Percentiles rank a stretch among this genome's conserved stretches.
phyloP scores from a whole-genome alignment of 2,113 vertebrate species.

The Oncorhynchus mykiss region DNA sequence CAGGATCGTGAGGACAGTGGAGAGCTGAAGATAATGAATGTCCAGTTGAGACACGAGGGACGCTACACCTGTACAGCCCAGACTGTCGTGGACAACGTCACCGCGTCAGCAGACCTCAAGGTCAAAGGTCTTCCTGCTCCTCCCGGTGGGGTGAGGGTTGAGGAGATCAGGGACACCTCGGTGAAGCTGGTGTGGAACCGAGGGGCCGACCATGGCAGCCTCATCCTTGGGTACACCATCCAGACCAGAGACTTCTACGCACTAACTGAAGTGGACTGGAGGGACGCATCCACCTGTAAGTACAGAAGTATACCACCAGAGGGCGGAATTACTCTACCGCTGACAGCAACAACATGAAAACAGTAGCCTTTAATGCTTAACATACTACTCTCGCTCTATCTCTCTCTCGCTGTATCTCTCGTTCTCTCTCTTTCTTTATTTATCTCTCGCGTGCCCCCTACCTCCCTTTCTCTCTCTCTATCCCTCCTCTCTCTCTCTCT shows the following conservation, averaged over 20 bases:
- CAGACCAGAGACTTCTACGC: constrained; percentile 82
- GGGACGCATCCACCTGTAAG: constrained; percentile 86
- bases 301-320: constrained; percentile 36
- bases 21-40: constrained; percentile 85
- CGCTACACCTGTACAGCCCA: constrained; percentile 91
- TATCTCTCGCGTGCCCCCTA: accelerated
- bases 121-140: constrained; percentile 94
- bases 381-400: no score
- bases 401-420: no score
- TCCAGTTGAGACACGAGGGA: constrained; percentile 87
- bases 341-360: background rate
- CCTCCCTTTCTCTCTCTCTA: no score
- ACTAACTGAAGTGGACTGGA: constrained; percentile 89
- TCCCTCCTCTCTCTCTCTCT: constrained; percentile 11
- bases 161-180: constrained; percentile 85
- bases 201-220: constrained; percentile 89
- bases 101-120: constrained; percentile 86
- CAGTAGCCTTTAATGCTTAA: no score
- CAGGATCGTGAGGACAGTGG: constrained; percentile 61
- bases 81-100: constrained; percentile 93
- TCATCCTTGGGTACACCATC: constrained; percentile 87
- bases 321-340: background rate
- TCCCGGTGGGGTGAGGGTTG: constrained; percentile 87
- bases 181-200: constrained; percentile 89
- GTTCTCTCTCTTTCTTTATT: no score